phyloP scores from a whole-genome alignment of 2,888 invertebrate genomes.

The Unio pictorum region DNA sequence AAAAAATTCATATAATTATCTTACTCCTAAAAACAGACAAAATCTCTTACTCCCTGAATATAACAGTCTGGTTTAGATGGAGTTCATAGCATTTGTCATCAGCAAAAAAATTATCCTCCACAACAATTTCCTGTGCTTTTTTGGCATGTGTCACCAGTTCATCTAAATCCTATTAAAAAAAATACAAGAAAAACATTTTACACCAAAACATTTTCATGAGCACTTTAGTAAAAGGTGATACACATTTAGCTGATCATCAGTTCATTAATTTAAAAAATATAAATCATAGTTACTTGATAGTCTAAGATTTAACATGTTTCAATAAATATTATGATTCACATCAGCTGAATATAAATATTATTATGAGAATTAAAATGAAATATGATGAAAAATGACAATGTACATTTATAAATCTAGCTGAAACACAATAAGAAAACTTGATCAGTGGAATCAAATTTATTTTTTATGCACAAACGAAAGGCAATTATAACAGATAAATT shows the following conservation, averaged over 20 bases:
- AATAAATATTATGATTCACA: too few relatives aligned
- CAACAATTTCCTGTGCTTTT: constrained; percentile 51
- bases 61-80: constrained; percentile 32
- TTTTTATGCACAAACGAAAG: too few relatives aligned
- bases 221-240: too few relatives aligned
- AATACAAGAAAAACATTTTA: not conserved
- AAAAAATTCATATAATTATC: too few relatives aligned
- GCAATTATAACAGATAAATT: too few relatives aligned
- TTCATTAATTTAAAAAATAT: too few relatives aligned
- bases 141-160: constrained; percentile 53
- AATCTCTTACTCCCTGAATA: constrained; percentile 27
- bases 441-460: too few relatives aligned
- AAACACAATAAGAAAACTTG: not conserved
- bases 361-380: not conserved
- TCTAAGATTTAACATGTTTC: too few relatives aligned
- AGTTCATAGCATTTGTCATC: constrained; percentile 38
- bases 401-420: not conserved
- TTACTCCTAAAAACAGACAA: too few relatives aligned
- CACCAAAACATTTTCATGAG: not conserved
- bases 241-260: too few relatives aligned
- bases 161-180: constrained; percentile 50
- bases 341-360: not conserved
- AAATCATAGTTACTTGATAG: too few relatives aligned
- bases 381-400: not conserved
- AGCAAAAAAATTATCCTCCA: constrained; percentile 55